These are phyloP conservation scores for Rhea pennata DNA, from an alignment of 2,113 vertebrate genomes.

Conservation along the genomic window DNA sequence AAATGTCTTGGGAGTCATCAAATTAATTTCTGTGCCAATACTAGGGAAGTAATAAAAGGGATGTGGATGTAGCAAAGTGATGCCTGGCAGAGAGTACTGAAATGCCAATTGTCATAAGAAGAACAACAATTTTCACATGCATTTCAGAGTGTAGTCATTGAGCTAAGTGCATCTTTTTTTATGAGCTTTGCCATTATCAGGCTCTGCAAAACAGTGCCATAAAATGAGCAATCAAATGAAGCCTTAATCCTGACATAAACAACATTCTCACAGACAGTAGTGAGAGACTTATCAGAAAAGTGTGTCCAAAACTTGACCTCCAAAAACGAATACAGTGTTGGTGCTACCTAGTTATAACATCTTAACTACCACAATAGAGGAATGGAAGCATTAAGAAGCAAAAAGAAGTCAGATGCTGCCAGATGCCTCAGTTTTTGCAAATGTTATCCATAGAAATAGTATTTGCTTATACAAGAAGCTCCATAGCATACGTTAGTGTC, in stretches of 20 bases:
- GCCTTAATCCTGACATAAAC: slow-evolving; percentile 44
- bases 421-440: neutral
- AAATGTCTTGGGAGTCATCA: neutral
- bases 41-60: neutral
- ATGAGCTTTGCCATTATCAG: slow-evolving; percentile 26
- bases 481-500: neutral
- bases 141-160: slow-evolving; percentile 68
- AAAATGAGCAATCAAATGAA: slow-evolving; percentile 35
- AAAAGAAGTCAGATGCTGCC: neutral
- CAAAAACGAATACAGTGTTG: neutral
- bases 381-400: neutral
- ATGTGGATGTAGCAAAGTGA: neutral
- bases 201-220: neutral
- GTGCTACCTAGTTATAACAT: slow-evolving; percentile 27
- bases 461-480: neutral
- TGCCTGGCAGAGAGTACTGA: neutral
- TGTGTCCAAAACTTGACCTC: neutral
- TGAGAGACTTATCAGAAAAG: neutral
- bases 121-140: slow-evolving; percentile 35
- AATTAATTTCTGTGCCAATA: neutral
- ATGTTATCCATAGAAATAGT: slow-evolving; percentile 24
- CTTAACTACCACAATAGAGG: neutral
- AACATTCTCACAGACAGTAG: slow-evolving; percentile 24
- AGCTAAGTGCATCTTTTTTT: slow-evolving; percentile 25
- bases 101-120: slow-evolving; percentile 42